These are phyloP conservation scores for Podotricha telesiphe DNA, from an alignment of 2,888 invertebrate genomes.

Conservation along the genomic window DNA sequence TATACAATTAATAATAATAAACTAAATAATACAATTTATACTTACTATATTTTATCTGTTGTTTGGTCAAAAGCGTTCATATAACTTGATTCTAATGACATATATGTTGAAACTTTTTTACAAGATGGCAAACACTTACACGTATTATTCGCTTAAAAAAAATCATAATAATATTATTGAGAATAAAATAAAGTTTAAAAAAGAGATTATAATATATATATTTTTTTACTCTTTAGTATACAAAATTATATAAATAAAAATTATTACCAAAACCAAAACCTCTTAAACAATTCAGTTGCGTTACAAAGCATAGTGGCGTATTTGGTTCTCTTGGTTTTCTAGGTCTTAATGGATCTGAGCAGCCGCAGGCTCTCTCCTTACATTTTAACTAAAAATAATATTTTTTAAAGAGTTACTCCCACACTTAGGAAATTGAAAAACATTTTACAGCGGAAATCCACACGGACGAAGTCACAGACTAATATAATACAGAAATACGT, in stretches of 20 bases:
- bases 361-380: constrained; percentile 63
- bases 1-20: no score
- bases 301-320: constrained; percentile 54
- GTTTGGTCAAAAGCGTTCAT: constrained; percentile 52
- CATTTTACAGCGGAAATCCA: no score
- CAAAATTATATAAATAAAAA: not conserved
- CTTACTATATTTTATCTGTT: constrained; percentile 70
- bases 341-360: constrained; percentile 57
- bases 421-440: no score
- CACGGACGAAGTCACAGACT: no score
- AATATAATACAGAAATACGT: no score
- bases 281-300: constrained; percentile 49
- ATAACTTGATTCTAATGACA: constrained; percentile 53
- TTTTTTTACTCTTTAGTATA: no score
- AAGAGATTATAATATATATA: no score
- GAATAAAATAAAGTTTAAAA: no score
- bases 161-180: no score
- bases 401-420: no score
- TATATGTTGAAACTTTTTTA: constrained; percentile 54
- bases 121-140: constrained; percentile 67
- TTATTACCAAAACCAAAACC: constrained; percentile 40
- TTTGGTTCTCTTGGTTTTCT: constrained; percentile 19
- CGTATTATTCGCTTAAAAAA: constrained; percentile 52
- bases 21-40: constrained; percentile 27
- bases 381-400: constrained; percentile 63